A percentile compares a stretch with the other conserved stretches of the same genome.
These are phyloP conservation scores for Parazoanthus atlanticus DNA, from an alignment of 92 coral and sea anemone genomes.

Conservation along the genomic window DNA sequence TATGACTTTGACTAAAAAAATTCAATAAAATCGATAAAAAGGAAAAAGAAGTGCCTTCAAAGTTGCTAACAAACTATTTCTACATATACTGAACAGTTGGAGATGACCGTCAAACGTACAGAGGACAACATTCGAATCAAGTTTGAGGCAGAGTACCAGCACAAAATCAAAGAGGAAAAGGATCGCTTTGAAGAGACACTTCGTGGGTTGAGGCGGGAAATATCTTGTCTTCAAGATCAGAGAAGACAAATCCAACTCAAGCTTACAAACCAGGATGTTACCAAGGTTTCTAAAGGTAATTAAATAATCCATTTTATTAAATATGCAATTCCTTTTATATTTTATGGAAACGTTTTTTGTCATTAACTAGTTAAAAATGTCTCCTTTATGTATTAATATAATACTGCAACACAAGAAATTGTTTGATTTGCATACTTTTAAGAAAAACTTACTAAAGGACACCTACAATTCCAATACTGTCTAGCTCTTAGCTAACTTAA, in stretches of 20 bases:
- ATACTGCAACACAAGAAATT: too few species aligned
- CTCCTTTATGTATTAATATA: too few species aligned
- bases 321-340: too few species aligned
- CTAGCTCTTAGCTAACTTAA: too few species aligned
- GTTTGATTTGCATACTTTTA: too few species aligned
- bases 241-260: constrained; percentile 83
- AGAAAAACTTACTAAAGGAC: too few species aligned
- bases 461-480: too few species aligned
- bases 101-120: constrained; percentile 48
- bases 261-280: constrained; percentile 59
- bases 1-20: too few species aligned
- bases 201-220: constrained; percentile 75
- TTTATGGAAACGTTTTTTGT: too few species aligned
- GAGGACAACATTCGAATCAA: constrained; percentile 57
- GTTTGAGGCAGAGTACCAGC: constrained; percentile 60
- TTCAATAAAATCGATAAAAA: too few species aligned
- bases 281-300: constrained; percentile 36
- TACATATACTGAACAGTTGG: constrained; percentile 16
- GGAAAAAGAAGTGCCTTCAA: neutral
- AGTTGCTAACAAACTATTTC: neutral
- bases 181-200: constrained; percentile 76
- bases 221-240: constrained; percentile 88
- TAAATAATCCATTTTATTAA: too few species aligned
- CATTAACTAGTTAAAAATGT: too few species aligned
- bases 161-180: constrained; percentile 54